Conservation (phyloP, 2,113 vertebrate genomes). For the Neoarius graeffei region DNA sequence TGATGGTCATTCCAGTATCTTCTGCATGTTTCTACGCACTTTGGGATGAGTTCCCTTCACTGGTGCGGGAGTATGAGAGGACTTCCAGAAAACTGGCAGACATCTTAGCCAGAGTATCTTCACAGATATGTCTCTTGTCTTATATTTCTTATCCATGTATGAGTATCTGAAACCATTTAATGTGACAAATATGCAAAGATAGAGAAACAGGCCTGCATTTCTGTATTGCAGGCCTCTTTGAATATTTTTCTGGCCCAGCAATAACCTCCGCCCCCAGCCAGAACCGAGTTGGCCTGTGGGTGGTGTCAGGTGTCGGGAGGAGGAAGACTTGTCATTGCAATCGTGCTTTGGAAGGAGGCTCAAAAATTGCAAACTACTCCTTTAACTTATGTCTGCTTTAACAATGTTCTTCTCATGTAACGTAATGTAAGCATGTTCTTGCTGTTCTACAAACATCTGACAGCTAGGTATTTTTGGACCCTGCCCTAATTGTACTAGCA, state of each 20-base stretch:
- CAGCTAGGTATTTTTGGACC: not conserved
- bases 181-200: not conserved
- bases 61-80: no score
- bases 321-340: not conserved
- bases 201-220: not conserved
- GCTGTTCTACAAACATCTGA: not conserved
- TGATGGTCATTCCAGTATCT: no score
- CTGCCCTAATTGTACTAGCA: not conserved
- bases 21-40: no score
- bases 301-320: not conserved
- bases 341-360: not conserved
- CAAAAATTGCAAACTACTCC: not conserved
- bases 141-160: not conserved
- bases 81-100: no score
- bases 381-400: not conserved
- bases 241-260: not conserved
- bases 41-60: no score
- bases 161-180: not conserved
- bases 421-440: not conserved
- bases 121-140: not conserved
- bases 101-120: no score
- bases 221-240: not conserved
- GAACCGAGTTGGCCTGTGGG: not conserved
- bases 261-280: not conserved
- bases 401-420: not conserved